These are phyloP conservation scores for Crepidodera aurea DNA, from an alignment of 2,888 invertebrate genomes.

Conservation along the genomic window DNA sequence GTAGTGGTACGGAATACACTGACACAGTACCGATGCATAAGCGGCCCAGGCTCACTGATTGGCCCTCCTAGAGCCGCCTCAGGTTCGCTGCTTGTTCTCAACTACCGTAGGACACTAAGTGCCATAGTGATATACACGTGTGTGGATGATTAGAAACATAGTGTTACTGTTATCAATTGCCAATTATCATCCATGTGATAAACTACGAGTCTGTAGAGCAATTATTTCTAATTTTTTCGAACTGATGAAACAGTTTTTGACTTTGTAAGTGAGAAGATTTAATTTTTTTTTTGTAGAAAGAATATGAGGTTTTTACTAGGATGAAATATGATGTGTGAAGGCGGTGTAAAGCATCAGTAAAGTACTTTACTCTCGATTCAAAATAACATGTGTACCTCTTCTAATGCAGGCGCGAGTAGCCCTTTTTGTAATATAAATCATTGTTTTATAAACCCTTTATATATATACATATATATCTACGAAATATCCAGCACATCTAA, in stretches of 20 bases:
- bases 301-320: slow-evolving; percentile 52
- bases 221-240: slow-evolving; percentile 47
- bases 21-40: slow-evolving; percentile 76
- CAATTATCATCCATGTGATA: slow-evolving; percentile 63
- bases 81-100: slow-evolving; percentile 29
- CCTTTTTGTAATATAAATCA: background rate
- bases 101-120: slow-evolving; percentile 55
- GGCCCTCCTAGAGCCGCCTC: slow-evolving; percentile 81
- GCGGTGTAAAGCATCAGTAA: slow-evolving; percentile 46
- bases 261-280: slow-evolving; percentile 53
- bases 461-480: no score
- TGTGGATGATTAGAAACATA: slow-evolving; percentile 55
- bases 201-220: slow-evolving; percentile 58
- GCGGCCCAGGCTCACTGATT: slow-evolving; percentile 87
- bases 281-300: slow-evolving; percentile 44
- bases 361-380: slow-evolving; percentile 33
- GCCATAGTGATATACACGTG: slow-evolving; percentile 59
- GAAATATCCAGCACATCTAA: no score
- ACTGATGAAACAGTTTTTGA: slow-evolving; percentile 45
- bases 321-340: slow-evolving; percentile 55
- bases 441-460: background rate
- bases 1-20: slow-evolving; percentile 65
- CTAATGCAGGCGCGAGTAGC: background rate
- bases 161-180: slow-evolving; percentile 57
- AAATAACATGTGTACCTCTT: slow-evolving; percentile 18